phyloP scores from a whole-genome alignment of 2,797 vertebrate genomes.

The Gorsachius magnificus region DNA sequence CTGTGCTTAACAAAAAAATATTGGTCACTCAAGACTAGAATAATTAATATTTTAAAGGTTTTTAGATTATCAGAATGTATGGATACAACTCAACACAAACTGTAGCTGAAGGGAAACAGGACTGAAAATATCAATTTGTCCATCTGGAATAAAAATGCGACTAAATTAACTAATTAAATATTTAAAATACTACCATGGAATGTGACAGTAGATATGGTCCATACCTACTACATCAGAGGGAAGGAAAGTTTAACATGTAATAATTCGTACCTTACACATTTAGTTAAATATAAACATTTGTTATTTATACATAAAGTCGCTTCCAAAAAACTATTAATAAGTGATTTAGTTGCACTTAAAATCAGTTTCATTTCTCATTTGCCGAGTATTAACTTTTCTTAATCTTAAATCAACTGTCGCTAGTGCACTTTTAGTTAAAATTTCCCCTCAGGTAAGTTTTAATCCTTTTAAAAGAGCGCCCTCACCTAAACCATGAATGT shows the following conservation, averaged over 20 bases:
- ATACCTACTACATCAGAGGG: constrained; percentile 73
- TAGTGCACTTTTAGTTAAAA: constrained; percentile 81
- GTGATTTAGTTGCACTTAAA: constrained; percentile 82
- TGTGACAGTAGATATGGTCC: constrained; percentile 76
- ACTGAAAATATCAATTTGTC: constrained; percentile 76
- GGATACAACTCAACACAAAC: constrained; percentile 79
- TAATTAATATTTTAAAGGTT: constrained; percentile 77
- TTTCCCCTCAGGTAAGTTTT: constrained; percentile 82
- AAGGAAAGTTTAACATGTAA: constrained; percentile 76
- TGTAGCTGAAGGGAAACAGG: constrained; percentile 73
- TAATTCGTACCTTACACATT: constrained; percentile 83
- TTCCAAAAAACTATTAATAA: constrained; percentile 84
- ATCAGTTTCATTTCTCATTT: constrained; percentile 75
- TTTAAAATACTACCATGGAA: constrained; percentile 79
- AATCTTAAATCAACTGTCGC: constrained; percentile 74
- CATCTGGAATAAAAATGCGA: constrained; percentile 72
- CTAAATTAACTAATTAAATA: constrained; percentile 79
- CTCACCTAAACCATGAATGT: constrained; percentile 87
- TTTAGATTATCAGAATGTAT: constrained; percentile 80
- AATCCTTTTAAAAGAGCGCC: constrained; percentile 86
- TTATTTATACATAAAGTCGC: constrained; percentile 86
- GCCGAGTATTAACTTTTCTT: constrained; percentile 78
- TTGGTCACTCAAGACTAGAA: constrained; percentile 82
- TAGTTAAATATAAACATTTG: constrained; percentile 89
- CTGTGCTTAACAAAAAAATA: constrained; percentile 81